Conservation (phyloP, 2,113 vertebrate species). For the Meles meles region DNA sequence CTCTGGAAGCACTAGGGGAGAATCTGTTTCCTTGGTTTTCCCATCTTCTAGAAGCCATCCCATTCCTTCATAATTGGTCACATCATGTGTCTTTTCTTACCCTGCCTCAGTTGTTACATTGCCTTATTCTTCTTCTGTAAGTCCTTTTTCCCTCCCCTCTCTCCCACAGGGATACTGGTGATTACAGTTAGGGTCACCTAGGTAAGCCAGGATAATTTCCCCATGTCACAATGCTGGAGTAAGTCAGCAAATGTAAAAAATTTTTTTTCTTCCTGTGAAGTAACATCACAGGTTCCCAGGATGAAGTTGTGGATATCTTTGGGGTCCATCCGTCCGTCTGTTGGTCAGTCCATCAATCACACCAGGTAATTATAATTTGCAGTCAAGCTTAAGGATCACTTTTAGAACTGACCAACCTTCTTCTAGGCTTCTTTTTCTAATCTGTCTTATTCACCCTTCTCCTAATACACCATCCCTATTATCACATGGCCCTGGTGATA, state of each 20-base stretch:
- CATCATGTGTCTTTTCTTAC: neutral
- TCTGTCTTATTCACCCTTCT: neutral
- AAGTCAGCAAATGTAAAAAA: neutral
- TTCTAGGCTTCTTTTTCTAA: neutral
- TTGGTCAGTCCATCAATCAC: neutral
- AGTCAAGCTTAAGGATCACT: neutral
- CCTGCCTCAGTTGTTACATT: neutral
- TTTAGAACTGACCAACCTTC: neutral
- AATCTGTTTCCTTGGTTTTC: neutral
- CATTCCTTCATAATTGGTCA: neutral
- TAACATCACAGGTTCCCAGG: neutral
- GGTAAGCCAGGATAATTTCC: neutral
- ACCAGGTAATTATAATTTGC: neutral
- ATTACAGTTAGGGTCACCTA: neutral
- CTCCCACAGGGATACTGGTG: neutral
- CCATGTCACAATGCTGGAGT: neutral
- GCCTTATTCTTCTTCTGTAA: neutral
- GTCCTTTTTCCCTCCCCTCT: neutral
- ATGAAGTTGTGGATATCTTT: neutral
- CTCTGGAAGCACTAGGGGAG: neutral
- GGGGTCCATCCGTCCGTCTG: neutral
- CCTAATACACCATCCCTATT: neutral
- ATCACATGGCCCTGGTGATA: neutral
- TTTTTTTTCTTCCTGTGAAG: neutral
- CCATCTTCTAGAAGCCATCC: neutral